Conservation (phyloP, 2,113 vertebrate species). For the Engystomops pustulosus region DNA sequence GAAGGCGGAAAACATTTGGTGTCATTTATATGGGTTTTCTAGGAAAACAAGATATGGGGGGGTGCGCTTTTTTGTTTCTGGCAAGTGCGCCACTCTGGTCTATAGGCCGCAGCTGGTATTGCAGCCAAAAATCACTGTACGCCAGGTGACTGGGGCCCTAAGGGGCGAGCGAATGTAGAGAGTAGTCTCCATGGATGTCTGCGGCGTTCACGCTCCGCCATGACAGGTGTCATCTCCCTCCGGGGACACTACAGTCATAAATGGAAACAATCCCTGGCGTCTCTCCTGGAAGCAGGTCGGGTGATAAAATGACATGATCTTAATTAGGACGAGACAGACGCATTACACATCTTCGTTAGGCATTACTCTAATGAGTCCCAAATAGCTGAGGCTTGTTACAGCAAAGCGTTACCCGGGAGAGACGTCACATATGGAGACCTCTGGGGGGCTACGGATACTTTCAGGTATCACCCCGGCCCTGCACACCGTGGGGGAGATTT, state of each 20-base stretch:
- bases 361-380: slow-evolving; percentile 8
- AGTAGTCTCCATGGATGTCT: too few species aligned
- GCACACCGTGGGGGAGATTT: too few species aligned
- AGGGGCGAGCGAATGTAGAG: background rate
- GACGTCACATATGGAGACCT: background rate
- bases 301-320: slow-evolving; percentile 11
- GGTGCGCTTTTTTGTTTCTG: too few species aligned
- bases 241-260: background rate
- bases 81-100: too few species aligned
- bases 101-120: too few species aligned
- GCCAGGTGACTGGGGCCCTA: too few species aligned
- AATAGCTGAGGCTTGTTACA: background rate
- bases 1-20: too few species aligned
- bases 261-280: slow-evolving; percentile 3
- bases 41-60: too few species aligned
- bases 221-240: slow-evolving; percentile 16
- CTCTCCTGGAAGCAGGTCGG: background rate
- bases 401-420: background rate
- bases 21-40: too few species aligned
- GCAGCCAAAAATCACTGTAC: too few species aligned
- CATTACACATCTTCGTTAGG: background rate
- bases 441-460: background rate
- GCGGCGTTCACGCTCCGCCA: background rate
- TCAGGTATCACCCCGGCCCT: background rate
- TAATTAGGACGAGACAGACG: slow-evolving; percentile 31